Conservation (phyloP, 2,797 vertebrate genomes). For the Lithobates pipiens region DNA sequence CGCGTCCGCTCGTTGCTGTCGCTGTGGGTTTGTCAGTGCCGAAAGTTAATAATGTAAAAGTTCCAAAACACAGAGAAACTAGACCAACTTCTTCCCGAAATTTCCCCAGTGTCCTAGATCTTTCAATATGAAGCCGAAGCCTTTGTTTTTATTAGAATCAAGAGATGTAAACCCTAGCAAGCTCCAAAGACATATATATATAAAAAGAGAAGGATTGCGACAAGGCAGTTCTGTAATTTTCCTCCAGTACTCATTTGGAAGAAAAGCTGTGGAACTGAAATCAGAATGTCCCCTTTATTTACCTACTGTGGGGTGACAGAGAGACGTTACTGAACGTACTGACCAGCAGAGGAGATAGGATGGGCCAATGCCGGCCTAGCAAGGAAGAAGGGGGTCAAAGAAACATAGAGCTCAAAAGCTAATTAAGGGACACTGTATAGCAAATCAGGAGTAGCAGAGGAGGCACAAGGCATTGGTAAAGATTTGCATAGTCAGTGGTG, state of each 20-base stretch:
- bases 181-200: not conserved
- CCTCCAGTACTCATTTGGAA: not conserved
- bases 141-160: not conserved
- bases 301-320: too few species aligned
- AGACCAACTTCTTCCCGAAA: not conserved
- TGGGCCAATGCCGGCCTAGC: too few species aligned
- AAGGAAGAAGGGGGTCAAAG: too few species aligned
- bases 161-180: not conserved
- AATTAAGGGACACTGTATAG: too few species aligned
- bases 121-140: not conserved
- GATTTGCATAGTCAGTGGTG: too few species aligned
- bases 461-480: too few species aligned
- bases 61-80: not conserved
- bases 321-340: too few species aligned
- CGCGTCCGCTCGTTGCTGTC: not conserved
- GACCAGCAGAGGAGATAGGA: too few species aligned
- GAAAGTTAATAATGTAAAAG: slow-evolving; percentile 6
- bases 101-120: not conserved
- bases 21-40: not conserved
- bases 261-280: too few species aligned
- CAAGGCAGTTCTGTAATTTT: not conserved
- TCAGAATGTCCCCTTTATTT: too few species aligned
- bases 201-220: not conserved
- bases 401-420: too few species aligned
- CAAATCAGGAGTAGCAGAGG: too few species aligned